These are phyloP conservation scores for Adoxophyes honmai DNA, from an alignment of 1,140 invertebrate genomes.

Conservation along the genomic window DNA sequence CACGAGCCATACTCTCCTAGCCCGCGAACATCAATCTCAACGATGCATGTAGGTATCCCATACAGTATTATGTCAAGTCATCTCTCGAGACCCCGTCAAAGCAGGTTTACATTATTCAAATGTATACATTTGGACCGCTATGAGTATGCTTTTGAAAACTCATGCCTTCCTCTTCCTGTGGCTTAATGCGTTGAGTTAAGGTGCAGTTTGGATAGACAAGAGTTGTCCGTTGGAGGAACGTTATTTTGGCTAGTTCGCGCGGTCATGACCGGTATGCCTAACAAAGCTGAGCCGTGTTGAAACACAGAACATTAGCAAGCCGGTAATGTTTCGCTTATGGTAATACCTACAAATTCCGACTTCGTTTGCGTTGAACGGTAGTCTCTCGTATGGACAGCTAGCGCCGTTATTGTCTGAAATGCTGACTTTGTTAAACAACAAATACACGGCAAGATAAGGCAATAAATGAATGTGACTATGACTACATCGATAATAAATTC, in stretches of 20 bases:
- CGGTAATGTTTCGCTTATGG: constrained; percentile 39
- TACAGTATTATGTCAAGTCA: constrained; percentile 67
- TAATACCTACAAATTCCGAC: constrained; percentile 26
- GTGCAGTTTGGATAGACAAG: constrained; percentile 17
- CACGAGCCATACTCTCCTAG: constrained; percentile 23
- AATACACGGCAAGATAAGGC: too few species aligned
- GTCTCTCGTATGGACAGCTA: neutral
- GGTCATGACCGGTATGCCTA: constrained; percentile 38
- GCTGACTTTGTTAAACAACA: too few species aligned
- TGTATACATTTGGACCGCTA: constrained; percentile 40
- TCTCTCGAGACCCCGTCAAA: constrained; percentile 48
- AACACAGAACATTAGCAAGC: constrained; percentile 41
- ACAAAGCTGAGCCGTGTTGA: constrained; percentile 46
- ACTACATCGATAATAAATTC: too few species aligned
- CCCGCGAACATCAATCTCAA: constrained; percentile 32
- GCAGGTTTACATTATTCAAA: constrained; percentile 72
- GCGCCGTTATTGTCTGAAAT: neutral
- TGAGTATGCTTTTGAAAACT: neutral
- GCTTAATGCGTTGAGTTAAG: constrained; percentile 1
- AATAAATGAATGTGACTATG: too few species aligned
- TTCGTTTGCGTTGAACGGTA: neutral
- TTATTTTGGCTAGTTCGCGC: constrained; percentile 11
- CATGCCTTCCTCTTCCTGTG: neutral
- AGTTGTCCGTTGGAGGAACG: constrained; percentile 11
- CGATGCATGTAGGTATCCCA: constrained; percentile 37